Conservation (phyloP, 2,113 vertebrate genomes). For the Condylura cristata region DNA sequence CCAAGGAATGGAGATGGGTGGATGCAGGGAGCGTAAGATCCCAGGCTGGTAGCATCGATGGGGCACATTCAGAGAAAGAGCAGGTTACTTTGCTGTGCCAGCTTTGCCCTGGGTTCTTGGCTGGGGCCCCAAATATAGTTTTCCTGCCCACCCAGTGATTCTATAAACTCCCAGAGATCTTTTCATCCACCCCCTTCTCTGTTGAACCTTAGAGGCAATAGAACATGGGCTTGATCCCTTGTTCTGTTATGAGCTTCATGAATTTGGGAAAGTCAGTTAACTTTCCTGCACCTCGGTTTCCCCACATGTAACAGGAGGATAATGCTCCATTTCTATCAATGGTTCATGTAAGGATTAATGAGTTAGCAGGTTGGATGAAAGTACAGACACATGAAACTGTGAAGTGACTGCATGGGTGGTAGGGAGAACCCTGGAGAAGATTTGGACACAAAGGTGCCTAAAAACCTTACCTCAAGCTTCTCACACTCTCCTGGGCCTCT, state of each 20-base stretch:
- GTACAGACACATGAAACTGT: neutral
- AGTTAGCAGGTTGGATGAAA: neutral
- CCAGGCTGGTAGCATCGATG: neutral
- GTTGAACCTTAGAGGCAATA: neutral
- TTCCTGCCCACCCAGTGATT: neutral
- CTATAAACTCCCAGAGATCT: neutral
- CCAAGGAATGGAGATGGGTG: neutral
- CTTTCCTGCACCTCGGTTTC: neutral
- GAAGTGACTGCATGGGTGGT: accelerated
- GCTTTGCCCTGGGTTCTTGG: neutral
- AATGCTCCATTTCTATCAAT: neutral
- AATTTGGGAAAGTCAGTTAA: neutral
- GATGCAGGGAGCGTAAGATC: neutral
- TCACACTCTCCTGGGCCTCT: neutral
- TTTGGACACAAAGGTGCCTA: neutral
- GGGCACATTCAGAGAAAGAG: neutral
- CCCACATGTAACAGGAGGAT: neutral
- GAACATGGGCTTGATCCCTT: neutral
- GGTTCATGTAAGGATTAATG: neutral
- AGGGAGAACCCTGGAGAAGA: neutral
- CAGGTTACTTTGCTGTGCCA: neutral
- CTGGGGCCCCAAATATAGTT: neutral
- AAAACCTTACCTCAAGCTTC: neutral
- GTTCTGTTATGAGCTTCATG: neutral
- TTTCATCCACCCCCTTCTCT: neutral